Percentiles rank a stretch among this genome's conserved stretches.
Conservation (phyloP, 2,797 vertebrate species). For the Eospalax fontanierii region DNA sequence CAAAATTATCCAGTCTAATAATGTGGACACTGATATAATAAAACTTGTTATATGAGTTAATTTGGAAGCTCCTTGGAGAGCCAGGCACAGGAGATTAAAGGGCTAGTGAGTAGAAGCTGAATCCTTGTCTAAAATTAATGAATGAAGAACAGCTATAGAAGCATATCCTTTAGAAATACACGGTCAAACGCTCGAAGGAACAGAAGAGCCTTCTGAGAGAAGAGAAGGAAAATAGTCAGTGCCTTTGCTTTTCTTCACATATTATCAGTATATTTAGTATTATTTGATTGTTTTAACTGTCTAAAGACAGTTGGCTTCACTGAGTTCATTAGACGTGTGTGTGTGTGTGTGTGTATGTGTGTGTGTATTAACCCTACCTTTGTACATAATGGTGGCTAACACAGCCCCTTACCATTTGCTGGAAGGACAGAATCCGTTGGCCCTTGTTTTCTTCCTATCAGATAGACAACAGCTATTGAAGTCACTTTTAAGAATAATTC, state of each 20-base stretch:
- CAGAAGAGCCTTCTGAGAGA: slow-evolving; percentile 1
- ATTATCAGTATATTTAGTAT: neutral
- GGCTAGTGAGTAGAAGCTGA: neutral
- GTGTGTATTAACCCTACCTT: neutral
- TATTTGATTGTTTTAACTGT: neutral
- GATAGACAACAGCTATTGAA: neutral
- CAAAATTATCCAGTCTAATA: neutral
- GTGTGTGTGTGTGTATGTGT: neutral
- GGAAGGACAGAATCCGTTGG: too few species aligned
- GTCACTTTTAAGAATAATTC: neutral
- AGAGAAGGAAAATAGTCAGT: neutral
- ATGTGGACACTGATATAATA: neutral
- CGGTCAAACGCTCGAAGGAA: slow-evolving; percentile 59
- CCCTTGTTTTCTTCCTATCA: too few species aligned
- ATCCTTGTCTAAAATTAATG: neutral
- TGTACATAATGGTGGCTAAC: neutral
- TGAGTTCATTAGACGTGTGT: neutral
- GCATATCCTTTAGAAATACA: slow-evolving; percentile 1
- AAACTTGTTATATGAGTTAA: neutral
- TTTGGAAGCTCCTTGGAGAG: neutral
- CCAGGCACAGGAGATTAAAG: too few species aligned
- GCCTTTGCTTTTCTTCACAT: neutral
- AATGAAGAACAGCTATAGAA: slow-evolving; percentile 16
- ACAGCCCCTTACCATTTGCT: neutral
- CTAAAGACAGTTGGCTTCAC: neutral